Evolutionary conservation across 2,797 vertebrate genomes (phyloP), one percentile per base, ranked within the genome.

Genomic region (Hephaestus fuliginosus): DNA sequence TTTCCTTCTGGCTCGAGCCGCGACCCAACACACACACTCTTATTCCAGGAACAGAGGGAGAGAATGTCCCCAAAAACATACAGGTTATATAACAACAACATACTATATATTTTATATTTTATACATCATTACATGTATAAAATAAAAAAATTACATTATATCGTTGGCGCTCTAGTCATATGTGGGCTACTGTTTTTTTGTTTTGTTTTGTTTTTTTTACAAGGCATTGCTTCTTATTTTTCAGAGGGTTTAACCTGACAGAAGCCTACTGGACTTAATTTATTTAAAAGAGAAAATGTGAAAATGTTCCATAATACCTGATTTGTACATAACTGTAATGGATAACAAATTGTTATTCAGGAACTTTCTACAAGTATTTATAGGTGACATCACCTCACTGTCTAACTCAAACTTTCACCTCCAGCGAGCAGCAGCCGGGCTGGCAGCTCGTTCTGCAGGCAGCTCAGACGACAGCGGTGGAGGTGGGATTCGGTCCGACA

Each of bases 1-100:
- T 99, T 82, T 99, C 98, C 93, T 99, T 99, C 94, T 99, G 98
- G 98, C 95, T 99, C 63, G 98, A 99, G 92, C 97, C 98, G 63
- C 96, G 98, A 91, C 94, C 97, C 70, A 98, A 97, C 89, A 90
- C 95, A 63, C 96, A 96, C 62, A 95, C 97, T 81, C 95, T 96
- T 84, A 99, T 99, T 95, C 98, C 97, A 88, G 98, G 98, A 78
- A 97, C 97, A 78, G 98, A 99, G 93, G 97, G 98, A 86, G 98
- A 99, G 95, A 97, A 93, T 44, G 94, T 99, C 89, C 98, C 98
- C 94, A 99, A 99, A 95, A 99, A 98, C 95, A 98, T 99, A 93
- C 98, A 99, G 97, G 98, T n/a, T n/a, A n/a, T n/a, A n/a, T 99
- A n/a, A n/a, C n/a, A n/a, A n/a, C n/a, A n/a, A n/a, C n/a, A n/a